Evolutionary conservation across 2,888 invertebrate species (phyloP).

Genomic region (Stomorhina lunata): DNA sequence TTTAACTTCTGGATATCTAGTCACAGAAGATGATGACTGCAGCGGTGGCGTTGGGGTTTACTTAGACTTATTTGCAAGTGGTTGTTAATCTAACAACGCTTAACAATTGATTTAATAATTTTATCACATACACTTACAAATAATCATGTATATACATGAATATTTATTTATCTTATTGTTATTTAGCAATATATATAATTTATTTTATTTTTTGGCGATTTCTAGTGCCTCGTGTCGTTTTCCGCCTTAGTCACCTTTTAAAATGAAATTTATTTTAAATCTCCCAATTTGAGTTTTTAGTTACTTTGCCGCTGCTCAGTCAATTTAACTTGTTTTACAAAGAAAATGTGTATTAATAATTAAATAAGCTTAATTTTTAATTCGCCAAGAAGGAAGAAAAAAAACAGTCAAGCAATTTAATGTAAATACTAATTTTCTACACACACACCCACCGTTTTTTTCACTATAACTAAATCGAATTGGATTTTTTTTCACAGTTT

Average conservation of each 20-base stretch:
- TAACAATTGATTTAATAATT: constrained; percentile 35
- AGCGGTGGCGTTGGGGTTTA: no score
- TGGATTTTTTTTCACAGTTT: constrained; percentile 34
- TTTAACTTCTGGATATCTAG: background rate
- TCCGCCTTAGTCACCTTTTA: constrained; percentile 24
- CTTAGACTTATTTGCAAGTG: constrained; percentile 46
- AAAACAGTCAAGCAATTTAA: background rate
- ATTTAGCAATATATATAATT: background rate
- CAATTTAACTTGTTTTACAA: background rate
- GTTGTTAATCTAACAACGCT: constrained; percentile 43
- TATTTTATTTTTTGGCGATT: background rate
- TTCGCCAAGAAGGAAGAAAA: background rate
- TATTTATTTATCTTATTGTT: background rate
- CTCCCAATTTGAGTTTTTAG: background rate
- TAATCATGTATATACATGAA: background rate
- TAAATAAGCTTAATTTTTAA: background rate
- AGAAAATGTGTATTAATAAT: background rate
- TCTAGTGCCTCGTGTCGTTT: background rate
- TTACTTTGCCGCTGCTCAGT: background rate
- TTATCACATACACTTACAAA: background rate
- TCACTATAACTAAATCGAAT: constrained; percentile 8
- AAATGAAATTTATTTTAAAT: constrained; percentile 7
- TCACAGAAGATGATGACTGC: no score
- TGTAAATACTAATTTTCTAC: constrained; percentile 5
- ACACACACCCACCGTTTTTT: constrained; percentile 35